These are phyloP conservation scores for Spheniscus humboldti DNA, from an alignment of 2,797 vertebrate genomes.

Conservation along the genomic window DNA sequence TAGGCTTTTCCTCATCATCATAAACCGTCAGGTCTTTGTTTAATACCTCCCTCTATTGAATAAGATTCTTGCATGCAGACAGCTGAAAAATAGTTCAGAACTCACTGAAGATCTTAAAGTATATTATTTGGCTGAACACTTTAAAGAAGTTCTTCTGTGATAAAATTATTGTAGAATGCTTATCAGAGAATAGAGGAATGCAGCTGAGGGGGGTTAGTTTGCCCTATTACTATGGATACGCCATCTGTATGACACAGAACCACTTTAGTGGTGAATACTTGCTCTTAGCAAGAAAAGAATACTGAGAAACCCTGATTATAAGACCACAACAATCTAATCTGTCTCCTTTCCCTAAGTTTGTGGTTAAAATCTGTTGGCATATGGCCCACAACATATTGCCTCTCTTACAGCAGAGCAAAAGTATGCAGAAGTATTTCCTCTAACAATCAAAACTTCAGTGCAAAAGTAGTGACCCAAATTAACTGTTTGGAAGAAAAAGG, in stretches of 20 bases:
- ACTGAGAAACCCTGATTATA: slow-evolving; percentile 42
- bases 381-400: slow-evolving; percentile 51
- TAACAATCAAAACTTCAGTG: slow-evolving; percentile 52
- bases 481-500: slow-evolving; percentile 60
- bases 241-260: background rate
- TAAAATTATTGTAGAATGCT: background rate
- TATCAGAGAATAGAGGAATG: slow-evolving; percentile 13
- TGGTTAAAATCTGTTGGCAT: slow-evolving; percentile 63
- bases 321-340: slow-evolving; percentile 55
- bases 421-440: slow-evolving; percentile 67
- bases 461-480: slow-evolving; percentile 58
- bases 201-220: background rate
- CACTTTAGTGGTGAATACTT: slow-evolving; percentile 5
- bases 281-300: slow-evolving; percentile 12
- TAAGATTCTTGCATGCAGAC: background rate
- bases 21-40: background rate
- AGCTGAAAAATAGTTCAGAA: background rate
- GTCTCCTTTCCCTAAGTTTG: slow-evolving; percentile 42
- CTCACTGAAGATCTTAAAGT: background rate
- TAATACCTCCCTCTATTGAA: background rate
- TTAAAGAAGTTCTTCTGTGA: background rate
- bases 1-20: background rate
- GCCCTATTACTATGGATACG: background rate
- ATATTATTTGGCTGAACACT: background rate
- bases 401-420: slow-evolving; percentile 63